Evolutionary conservation across 2,113 vertebrate genomes (phyloP), one percentile per base, ranked within the genome.

Genomic region (Paradoxurus hermaphroditus): DNA sequence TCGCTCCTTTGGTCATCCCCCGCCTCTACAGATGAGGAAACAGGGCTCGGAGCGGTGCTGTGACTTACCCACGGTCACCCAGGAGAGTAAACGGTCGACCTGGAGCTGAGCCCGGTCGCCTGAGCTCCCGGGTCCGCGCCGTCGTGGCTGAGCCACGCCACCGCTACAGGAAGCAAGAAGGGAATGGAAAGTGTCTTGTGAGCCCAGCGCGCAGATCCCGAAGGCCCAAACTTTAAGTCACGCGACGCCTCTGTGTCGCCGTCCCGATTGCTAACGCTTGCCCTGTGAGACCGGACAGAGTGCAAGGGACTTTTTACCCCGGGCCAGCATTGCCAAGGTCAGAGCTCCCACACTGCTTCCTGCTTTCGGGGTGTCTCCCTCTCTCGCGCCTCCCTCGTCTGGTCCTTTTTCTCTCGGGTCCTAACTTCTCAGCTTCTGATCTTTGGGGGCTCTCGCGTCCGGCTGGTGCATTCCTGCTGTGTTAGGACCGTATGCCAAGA

Each of bases 241-340:
- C 0, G n/a, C n/a, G 49, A 46, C 3, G 62, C 67, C 36, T 53
- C 68, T 83, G 68, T 36, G 62, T 39, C n/a, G 21, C 39, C 21
- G 29, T 34, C 34, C 1, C 1, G 29, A 34, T 19, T 4, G 4
- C 13, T 27, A 59, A 10, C 9, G 9, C 21, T 4, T 31, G 73
- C 14, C 31, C 29, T 23, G 21, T 19, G 77, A 73, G 36, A 31
- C 65, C n/a, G 41, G 19, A 36, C 36, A 41, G 53, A 39, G 12
- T 1, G 15, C 44, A 49, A 21, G 2, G 14, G 23, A 13, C 19
- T 10, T n/a, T 10, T 75, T 29, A 49, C 73, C 39, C 72, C 49
- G 6, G 8, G 16, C 72, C 31, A 18, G 16, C 1, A 1, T 7
- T 1, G 18, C 53, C 65, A 31, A 1, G 0, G 8, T 46, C 27